phyloP scores from a whole-genome alignment of 2,113 vertebrate genomes.

The Narcine bancroftii region DNA sequence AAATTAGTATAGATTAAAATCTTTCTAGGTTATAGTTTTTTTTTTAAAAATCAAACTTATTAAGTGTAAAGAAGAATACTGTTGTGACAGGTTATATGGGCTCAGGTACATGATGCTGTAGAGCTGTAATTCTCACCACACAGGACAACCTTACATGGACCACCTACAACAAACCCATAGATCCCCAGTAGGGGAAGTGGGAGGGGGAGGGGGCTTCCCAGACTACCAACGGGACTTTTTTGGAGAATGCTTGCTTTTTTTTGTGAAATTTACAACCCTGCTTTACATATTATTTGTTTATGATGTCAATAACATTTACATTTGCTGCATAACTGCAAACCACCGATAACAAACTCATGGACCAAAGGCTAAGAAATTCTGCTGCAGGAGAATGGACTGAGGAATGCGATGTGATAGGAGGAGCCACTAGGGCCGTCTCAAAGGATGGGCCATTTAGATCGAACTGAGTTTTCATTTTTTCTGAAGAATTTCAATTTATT shows the following conservation, averaged over 20 bases:
- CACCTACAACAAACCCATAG: no score
- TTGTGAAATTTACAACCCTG: no score
- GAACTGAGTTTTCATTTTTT: background rate
- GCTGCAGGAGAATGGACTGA: background rate
- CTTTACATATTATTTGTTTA: no score
- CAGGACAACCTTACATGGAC: no score
- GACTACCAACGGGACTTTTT: no score
- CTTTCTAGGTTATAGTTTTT: background rate
- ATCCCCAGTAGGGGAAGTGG: no score
- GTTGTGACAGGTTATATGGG: background rate
- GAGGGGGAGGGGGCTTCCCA: no score
- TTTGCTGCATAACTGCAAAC: no score
- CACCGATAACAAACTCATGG: no score
- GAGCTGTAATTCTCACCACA: background rate
- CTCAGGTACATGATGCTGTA: background rate
- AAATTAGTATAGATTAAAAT: background rate
- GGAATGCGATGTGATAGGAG: background rate
- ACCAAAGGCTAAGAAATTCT: no score
- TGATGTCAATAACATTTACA: no score
- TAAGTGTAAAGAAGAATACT: background rate
- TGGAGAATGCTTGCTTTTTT: no score
- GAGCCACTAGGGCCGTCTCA: background rate
- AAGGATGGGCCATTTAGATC: background rate
- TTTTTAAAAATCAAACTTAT: background rate
- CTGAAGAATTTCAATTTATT: background rate